Evolutionary conservation across 1,140 invertebrate genomes (phyloP).

Genomic region (Euschistus heros): DNA sequence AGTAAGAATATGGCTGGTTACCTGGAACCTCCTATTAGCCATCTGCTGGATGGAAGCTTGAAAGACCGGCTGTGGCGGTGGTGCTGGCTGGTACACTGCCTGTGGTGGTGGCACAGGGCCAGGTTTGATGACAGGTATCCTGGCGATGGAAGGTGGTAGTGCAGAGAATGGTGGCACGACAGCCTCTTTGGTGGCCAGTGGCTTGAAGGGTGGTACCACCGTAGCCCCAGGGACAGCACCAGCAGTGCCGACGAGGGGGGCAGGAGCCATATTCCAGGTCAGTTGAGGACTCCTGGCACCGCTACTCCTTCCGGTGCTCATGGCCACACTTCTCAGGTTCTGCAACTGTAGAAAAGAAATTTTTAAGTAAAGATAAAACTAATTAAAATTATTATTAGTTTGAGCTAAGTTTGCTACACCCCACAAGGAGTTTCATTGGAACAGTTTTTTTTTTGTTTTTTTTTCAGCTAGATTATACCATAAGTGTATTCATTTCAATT

Average conservation of each 20-base stretch:
- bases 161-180: slow-evolving; percentile 38
- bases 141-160: slow-evolving; percentile 43
- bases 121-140: slow-evolving; percentile 33
- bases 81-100: background rate
- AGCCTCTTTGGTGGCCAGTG: slow-evolving; percentile 36
- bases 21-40: slow-evolving; percentile 29
- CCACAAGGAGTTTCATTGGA: too few relatives aligned
- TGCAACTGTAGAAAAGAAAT: background rate
- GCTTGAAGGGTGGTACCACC: slow-evolving; percentile 57
- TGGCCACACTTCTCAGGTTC: background rate
- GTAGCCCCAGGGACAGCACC: slow-evolving; percentile 11
- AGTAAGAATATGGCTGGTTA: background rate
- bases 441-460: too few relatives aligned
- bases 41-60: slow-evolving; percentile 27
- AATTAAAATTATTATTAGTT: too few relatives aligned
- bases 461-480: too few relatives aligned
- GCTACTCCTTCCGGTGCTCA: slow-evolving; percentile 17
- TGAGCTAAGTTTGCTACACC: too few relatives aligned
- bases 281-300: slow-evolving; percentile 8
- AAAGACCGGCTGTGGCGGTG: slow-evolving; percentile 16
- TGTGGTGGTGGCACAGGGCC: background rate
- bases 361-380: too few relatives aligned
- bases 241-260: slow-evolving; percentile 12
- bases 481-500: too few relatives aligned
- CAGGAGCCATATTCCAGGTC: background rate